These are phyloP conservation scores for Penaeus vannamei DNA, from an alignment of 1,140 invertebrate species.

Conservation along the genomic window DNA sequence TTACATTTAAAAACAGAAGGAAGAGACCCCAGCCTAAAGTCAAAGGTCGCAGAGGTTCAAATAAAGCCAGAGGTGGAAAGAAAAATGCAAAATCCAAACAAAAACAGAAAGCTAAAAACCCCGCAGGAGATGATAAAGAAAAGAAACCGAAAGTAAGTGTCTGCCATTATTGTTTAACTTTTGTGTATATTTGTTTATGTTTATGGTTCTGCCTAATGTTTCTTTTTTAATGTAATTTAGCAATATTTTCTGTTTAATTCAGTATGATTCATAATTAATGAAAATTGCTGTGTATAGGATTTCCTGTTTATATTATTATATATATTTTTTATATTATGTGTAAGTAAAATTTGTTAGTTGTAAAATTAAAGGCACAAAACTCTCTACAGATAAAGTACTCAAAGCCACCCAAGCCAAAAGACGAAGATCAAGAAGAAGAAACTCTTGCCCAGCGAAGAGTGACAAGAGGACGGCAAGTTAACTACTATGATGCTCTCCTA, in stretches of 20 bases:
- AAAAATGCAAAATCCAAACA: constrained; percentile 44
- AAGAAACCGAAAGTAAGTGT: constrained; percentile 59
- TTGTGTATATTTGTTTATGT: neutral
- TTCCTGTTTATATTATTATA: too few relatives aligned
- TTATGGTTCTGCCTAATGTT: too few relatives aligned
- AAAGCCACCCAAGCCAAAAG: constrained; percentile 62
- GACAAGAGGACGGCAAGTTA: constrained; percentile 64
- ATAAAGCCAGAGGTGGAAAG: constrained; percentile 45
- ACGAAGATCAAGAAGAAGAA: constrained; percentile 57
- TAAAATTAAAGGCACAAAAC: too few relatives aligned
- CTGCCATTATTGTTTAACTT: neutral
- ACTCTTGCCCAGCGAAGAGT: constrained; percentile 52
- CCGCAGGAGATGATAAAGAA: constrained; percentile 41
- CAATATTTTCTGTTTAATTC: neutral
- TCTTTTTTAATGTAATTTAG: neutral
- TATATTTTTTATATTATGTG: too few relatives aligned
- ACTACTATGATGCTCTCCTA: constrained; percentile 67
- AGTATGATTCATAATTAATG: too few relatives aligned
- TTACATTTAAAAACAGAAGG: constrained; percentile 1
- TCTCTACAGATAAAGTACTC: constrained; percentile 63
- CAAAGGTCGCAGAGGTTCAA: constrained; percentile 50
- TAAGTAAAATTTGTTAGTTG: too few relatives aligned
- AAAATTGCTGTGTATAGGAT: too few relatives aligned
- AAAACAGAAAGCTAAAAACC: constrained; percentile 45
- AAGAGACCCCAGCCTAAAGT: constrained; percentile 41